Evolutionary conservation across 2,888 invertebrate species (phyloP), one percentile per base, ranked within the genome.

Genomic region (Drosophila fungiperda): DNA sequence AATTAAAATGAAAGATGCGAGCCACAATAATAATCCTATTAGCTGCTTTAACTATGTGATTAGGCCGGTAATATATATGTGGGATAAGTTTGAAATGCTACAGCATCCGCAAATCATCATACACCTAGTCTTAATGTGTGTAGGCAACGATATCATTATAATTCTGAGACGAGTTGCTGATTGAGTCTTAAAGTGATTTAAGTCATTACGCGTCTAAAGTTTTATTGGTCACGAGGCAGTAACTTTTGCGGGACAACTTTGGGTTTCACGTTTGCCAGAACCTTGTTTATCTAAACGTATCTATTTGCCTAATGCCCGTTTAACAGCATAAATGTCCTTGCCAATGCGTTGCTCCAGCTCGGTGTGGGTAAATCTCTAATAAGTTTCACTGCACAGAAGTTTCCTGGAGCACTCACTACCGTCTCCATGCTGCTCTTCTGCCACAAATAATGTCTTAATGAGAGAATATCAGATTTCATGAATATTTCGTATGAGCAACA

Each of bases 141-240:
- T 8, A 26, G 35, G 40, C 33, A 48, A 48, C 55, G 49, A 57
- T 76, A 62, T 64, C 80, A 65, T 77, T 75, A 75, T 65, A 83
- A 75, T 79, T 74, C 74, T n/a, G 68, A 50, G 55, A 63, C 49
- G 52, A 68, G 78, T 78, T 76, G 78, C 76, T 77, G 78, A 82
- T 83, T 84, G 82, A 82, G 88, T 86, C 82, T 86, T 76, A 79
- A 87, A 87, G 76, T 83, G 79, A 80, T 79, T 87, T 76, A 82
- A 79, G 84, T 79, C 83, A 83, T 86, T 86, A 83, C 71, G 60
- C 65, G 66, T 67, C 59, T 65, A 82, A 86, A 82, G 74, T 82
- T 85, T 82, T 77, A 82, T 80, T 84, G 67, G 67, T 67, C 73
- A 69, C 72, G 66, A 60, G 36, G 40, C 55, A 45, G 59, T 32